Percentiles rank a stretch among this genome's conserved stretches.
These are phyloP conservation scores for Tichodroma muraria DNA, from an alignment of 2,113 vertebrate genomes.

Conservation along the genomic window DNA sequence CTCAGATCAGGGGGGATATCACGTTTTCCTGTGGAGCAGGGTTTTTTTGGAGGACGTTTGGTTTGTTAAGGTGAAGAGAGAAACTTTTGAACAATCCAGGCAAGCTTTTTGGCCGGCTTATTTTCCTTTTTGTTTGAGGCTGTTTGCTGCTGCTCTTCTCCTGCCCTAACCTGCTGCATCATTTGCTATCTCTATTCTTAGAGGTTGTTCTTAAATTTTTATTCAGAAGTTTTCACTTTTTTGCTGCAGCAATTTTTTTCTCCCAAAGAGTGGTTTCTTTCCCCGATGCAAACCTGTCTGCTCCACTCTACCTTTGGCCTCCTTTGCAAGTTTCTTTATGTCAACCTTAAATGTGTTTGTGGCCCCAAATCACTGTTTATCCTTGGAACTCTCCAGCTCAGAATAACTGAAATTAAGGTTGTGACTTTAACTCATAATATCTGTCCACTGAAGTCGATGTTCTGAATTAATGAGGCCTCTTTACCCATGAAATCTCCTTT, in stretches of 20 bases:
- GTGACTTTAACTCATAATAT: neutral
- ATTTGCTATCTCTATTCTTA: neutral
- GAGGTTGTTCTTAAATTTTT: neutral
- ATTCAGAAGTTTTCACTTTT: neutral
- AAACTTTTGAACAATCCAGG: neutral
- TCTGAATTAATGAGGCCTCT: neutral
- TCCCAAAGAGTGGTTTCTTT: neutral
- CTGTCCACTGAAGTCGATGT: neutral
- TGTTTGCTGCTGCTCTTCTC: neutral
- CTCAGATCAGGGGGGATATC: neutral
- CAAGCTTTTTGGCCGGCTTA: neutral
- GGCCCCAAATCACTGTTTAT: neutral
- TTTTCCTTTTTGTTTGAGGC: neutral
- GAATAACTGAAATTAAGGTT: neutral
- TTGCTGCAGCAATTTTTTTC: neutral
- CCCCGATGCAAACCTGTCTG: neutral
- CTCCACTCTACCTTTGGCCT: neutral
- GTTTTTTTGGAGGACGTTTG: neutral
- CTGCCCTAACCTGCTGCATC: neutral
- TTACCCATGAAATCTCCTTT: neutral
- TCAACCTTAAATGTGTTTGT: neutral
- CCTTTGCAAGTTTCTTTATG: neutral
- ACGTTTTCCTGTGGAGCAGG: neutral
- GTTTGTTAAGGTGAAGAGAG: neutral
- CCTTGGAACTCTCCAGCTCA: neutral